Evolutionary conservation across 2,797 vertebrate species (phyloP).

Genomic region (Labroides dimidiatus): DNA sequence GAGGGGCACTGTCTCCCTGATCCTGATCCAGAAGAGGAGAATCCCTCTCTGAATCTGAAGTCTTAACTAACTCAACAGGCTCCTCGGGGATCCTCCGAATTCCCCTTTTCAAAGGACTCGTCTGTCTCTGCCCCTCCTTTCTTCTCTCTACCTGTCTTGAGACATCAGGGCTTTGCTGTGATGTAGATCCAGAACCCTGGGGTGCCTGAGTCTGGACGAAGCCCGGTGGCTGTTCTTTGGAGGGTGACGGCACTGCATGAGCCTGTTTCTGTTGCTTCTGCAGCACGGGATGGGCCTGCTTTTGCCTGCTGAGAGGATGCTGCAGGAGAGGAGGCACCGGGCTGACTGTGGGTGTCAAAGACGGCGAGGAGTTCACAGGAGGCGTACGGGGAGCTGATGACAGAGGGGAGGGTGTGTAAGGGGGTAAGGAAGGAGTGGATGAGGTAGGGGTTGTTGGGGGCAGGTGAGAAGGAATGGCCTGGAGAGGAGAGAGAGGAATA

Average conservation of each 20-base stretch:
- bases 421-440: conserved; percentile 75
- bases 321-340: conserved; percentile 68
- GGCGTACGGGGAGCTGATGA: conserved; percentile 81
- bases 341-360: conserved; percentile 73
- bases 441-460: conserved; percentile 71
- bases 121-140: conserved; percentile 59
- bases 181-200: conserved; percentile 52
- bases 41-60: conserved; percentile 83
- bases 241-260: conserved; percentile 49
- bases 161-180: conserved; percentile 61
- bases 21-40: conserved; percentile 83
- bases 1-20: conserved; percentile 79
- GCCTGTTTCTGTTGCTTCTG: conserved; percentile 74
- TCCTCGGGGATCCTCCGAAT: conserved; percentile 77
- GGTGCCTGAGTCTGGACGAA: conserved; percentile 34
- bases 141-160: conserved; percentile 57
- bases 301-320: conserved; percentile 74
- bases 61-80: conserved; percentile 71
- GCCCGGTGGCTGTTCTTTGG: conserved; percentile 67
- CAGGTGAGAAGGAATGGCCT: conserved; percentile 63
- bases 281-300: conserved; percentile 66
- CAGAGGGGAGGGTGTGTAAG: conserved; percentile 75
- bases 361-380: conserved; percentile 74
- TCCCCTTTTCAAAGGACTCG: conserved; percentile 67
- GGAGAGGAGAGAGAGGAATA: conserved; percentile 81